Conservation (phyloP, 1,140 invertebrate species). For the Aphelinus certus region DNA sequence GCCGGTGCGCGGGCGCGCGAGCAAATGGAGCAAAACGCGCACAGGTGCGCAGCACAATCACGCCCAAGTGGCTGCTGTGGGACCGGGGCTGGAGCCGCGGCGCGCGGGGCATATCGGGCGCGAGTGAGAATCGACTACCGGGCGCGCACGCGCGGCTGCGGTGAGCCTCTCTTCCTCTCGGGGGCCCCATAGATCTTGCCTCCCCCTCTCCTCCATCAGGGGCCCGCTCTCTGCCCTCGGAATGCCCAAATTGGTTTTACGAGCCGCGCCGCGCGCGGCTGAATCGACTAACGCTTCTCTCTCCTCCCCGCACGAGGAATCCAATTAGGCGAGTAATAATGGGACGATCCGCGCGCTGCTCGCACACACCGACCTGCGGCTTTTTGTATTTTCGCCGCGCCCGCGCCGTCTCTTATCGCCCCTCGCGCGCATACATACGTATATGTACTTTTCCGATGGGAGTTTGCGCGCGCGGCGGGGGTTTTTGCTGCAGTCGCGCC, state of each 20-base stretch:
- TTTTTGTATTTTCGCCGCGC: no score
- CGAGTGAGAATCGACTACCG: neutral
- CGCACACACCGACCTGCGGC: no score
- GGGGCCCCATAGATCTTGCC: slow-evolving; percentile 17
- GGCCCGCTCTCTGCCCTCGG: slow-evolving; percentile 27
- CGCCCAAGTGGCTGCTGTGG: no score
- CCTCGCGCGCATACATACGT: neutral
- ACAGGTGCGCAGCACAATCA: no score
- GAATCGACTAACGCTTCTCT: slow-evolving; percentile 15
- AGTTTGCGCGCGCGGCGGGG: no score
- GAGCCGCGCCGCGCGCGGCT: slow-evolving; percentile 31
- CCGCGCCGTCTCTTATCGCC: slow-evolving; percentile 5
- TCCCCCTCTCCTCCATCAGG: slow-evolving; percentile 21
- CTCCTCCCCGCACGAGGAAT: slow-evolving; percentile 42
- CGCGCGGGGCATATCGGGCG: no score
- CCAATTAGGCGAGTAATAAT: slow-evolving; percentile 55
- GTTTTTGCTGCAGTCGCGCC: no score
- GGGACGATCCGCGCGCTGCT: slow-evolving; percentile 37
- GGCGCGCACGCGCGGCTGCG: neutral
- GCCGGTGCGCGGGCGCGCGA: no score
- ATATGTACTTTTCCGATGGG: no score
- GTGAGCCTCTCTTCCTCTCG: neutral
- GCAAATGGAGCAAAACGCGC: no score
- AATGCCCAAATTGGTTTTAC: slow-evolving; percentile 55
- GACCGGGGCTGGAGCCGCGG: no score